phyloP scores from a whole-genome alignment of 2,113 vertebrate species.

The Suricata suricatta region DNA sequence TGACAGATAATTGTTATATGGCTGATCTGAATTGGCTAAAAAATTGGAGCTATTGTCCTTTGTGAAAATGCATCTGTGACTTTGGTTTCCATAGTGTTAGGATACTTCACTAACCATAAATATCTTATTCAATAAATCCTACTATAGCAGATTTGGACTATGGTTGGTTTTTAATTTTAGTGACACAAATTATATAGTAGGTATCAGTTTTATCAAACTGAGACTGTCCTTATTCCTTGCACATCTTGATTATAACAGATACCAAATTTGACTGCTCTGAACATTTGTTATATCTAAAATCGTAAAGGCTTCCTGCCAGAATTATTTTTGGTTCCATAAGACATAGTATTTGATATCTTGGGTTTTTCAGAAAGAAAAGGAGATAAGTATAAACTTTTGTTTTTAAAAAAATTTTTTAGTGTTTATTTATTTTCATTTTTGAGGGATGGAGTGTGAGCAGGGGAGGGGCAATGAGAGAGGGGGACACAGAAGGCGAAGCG shows the following conservation, averaged over 20 bases:
- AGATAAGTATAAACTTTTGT: background rate
- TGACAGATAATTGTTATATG: background rate
- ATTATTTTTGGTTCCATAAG: background rate
- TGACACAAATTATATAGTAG: background rate
- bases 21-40: background rate
- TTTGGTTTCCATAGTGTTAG: background rate
- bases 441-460: no score
- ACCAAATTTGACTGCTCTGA: background rate
- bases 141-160: background rate
- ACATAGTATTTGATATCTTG: slow-evolving; percentile 1
- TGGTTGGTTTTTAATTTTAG: background rate
- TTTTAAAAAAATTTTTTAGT: no score
- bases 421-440: no score
- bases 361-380: background rate
- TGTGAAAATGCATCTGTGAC: background rate
- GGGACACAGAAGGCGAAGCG: no score
- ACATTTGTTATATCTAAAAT: background rate
- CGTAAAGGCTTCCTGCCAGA: background rate
- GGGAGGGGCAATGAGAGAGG: no score
- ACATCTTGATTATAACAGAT: background rate
- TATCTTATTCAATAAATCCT: background rate
- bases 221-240: background rate
- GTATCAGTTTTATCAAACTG: background rate
- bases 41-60: background rate
- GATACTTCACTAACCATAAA: background rate